These are phyloP conservation scores for Nipponia nippon DNA, from an alignment of 2,113 vertebrate species.

Conservation along the genomic window DNA sequence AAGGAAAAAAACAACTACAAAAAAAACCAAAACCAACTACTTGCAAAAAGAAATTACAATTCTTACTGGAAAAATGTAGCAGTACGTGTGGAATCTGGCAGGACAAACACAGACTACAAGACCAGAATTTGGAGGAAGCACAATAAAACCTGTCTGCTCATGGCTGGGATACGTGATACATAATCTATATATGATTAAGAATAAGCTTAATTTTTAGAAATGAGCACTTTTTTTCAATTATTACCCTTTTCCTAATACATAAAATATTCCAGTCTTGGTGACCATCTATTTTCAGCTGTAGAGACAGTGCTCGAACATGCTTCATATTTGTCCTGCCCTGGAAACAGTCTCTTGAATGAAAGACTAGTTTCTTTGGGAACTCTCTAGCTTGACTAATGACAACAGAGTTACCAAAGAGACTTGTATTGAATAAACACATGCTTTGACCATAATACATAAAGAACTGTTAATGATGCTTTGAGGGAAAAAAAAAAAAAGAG, in stretches of 20 bases:
- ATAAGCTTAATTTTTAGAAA: neutral
- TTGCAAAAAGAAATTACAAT: neutral
- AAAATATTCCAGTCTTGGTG: neutral
- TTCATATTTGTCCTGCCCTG: neutral
- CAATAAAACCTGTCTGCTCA: neutral
- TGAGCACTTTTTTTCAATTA: neutral
- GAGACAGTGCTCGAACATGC: neutral
- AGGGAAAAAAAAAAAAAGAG: neutral
- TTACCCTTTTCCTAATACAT: neutral
- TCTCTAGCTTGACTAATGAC: neutral
- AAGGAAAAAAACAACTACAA: neutral
- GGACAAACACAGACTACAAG: neutral
- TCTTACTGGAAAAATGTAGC: neutral
- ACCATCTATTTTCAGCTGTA: neutral
- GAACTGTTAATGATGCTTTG: neutral
- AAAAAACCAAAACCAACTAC: neutral
- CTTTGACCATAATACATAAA: neutral
- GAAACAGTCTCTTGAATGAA: neutral
- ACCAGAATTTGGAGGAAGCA: neutral
- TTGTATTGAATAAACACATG: neutral
- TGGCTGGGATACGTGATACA: neutral
- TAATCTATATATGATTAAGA: neutral
- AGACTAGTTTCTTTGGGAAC: neutral
- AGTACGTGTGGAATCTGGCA: rapidly evolving
- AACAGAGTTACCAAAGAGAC: neutral